Base-by-base conservation (phyloP, 2,888 invertebrate species). In the Philonicus albiceps region DNA sequence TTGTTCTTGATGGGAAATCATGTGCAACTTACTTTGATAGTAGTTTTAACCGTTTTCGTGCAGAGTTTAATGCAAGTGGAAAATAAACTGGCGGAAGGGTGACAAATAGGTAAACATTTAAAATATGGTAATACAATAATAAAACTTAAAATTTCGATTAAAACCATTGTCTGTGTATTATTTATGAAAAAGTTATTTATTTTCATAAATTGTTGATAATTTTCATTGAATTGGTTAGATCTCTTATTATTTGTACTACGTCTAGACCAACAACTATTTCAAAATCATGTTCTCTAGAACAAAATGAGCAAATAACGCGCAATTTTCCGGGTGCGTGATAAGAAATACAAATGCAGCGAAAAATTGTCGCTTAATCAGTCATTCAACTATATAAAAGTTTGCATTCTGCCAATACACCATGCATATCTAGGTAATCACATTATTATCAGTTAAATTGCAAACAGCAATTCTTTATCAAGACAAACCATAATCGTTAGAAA, bases 1-100 rank as follows among this genome's bases (percentile, higher is more conserved):
- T 81, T 81, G 81, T 81, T 81, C 81, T 81, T 8, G 22, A 19
- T 22, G 64, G 22, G 64, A 64, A 64, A 22, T 64, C 64, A 64
- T 64, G 64, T 55, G 34, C 81, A 81, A 81, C n/a, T 64, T 22
- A 37, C 34, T 31, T 19, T 13, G 64, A 64, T 64, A 27, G 64
- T 64, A 64, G 27, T 64, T 64, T 64, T 64, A 11, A 27, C 22
- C 19, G 64, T 64, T 64, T 19, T 64, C 64, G 22, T 27, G 64
- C 27, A 22, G 11, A 22, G 22, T 22, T 64, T 64, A 8, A 64
- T 27, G 64, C 49, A 27, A 27, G 64, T 64, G 64, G 7, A 53
- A 53, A 53, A 34, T 55, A 1, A 40, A 31, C 31, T 31, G 31
- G 16, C 16, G 16, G 11, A 40, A 40, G 13, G 13, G 40, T 3